These are phyloP conservation scores for Ptilonorhynchus violaceus DNA, from an alignment of 2,113 vertebrate genomes.

Conservation along the genomic window DNA sequence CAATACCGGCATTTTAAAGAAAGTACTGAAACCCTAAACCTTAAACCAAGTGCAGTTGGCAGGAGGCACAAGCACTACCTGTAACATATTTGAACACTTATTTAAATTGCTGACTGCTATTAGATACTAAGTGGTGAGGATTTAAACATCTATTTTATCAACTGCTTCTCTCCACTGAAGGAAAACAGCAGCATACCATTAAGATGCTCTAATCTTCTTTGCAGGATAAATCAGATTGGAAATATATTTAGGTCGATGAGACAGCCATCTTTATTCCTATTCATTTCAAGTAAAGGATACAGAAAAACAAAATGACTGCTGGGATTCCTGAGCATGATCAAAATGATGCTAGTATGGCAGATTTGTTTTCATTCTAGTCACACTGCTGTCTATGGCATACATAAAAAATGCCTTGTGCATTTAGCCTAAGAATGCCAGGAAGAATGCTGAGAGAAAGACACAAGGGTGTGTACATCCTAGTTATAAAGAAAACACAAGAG, in stretches of 20 bases:
- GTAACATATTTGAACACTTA: background rate
- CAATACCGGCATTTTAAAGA: background rate
- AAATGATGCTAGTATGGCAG: background rate
- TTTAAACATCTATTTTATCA: background rate
- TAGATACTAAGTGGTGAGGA: background rate
- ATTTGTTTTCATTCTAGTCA: background rate
- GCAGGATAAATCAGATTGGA: background rate
- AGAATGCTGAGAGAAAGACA: background rate
- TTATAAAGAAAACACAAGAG: background rate
- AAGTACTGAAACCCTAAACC: background rate
- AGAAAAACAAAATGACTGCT: background rate
- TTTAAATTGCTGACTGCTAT: background rate
- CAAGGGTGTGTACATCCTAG: background rate
- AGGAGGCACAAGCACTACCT: background rate
- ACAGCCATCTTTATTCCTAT: background rate
- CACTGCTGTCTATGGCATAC: background rate
- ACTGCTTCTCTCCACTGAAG: background rate
- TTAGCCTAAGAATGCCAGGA: background rate
- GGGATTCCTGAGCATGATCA: background rate
- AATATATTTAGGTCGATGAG: background rate
- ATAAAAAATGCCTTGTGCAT: background rate
- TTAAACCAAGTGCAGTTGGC: background rate
- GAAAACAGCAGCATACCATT: background rate
- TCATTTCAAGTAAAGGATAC: background rate
- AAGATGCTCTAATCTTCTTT: background rate